These are phyloP conservation scores for Latrodectus geometricus DNA, from an alignment of 1,140 invertebrate genomes.

Conservation along the genomic window DNA sequence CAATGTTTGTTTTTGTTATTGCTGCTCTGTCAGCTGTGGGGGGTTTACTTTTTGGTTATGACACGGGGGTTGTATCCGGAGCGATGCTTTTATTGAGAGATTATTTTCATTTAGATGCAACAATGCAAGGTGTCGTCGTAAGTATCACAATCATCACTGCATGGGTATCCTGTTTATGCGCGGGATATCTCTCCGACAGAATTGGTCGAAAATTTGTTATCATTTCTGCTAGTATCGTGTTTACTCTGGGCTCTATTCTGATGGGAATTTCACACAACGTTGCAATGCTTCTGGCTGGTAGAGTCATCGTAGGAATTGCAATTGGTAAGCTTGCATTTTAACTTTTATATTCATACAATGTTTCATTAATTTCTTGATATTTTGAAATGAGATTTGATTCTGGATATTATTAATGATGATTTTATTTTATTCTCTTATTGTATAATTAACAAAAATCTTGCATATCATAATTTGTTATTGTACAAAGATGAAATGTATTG, in stretches of 20 bases:
- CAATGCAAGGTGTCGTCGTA: constrained; percentile 74
- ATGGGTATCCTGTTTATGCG: constrained; percentile 73
- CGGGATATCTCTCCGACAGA: constrained; percentile 72
- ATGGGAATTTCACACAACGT: constrained; percentile 72
- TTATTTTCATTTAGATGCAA: constrained; percentile 70
- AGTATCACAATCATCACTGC: constrained; percentile 71
- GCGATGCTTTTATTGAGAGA: constrained; percentile 74
- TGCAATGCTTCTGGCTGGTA: constrained; percentile 72
- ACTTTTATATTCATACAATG: no score
- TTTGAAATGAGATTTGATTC: no score
- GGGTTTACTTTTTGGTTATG: constrained; percentile 78
- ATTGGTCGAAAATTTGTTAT: constrained; percentile 74
- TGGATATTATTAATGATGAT: no score
- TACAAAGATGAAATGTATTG: no score
- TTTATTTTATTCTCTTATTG: no score
- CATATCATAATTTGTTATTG: no score
- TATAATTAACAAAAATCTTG: no score
- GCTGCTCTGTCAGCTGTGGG: constrained; percentile 74
- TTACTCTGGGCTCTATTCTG: constrained; percentile 73
- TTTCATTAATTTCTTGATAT: no score
- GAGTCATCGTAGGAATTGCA: constrained; percentile 74
- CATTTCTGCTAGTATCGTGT: constrained; percentile 73
- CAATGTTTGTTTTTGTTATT: constrained; percentile 70
- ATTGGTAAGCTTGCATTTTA: constrained; percentile 71
- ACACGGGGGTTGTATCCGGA: constrained; percentile 77